Percentiles rank a stretch among this genome's conserved stretches.
Evolutionary conservation across 1,140 invertebrate species (phyloP).

Genomic region (Ceratina japonica): DNA sequence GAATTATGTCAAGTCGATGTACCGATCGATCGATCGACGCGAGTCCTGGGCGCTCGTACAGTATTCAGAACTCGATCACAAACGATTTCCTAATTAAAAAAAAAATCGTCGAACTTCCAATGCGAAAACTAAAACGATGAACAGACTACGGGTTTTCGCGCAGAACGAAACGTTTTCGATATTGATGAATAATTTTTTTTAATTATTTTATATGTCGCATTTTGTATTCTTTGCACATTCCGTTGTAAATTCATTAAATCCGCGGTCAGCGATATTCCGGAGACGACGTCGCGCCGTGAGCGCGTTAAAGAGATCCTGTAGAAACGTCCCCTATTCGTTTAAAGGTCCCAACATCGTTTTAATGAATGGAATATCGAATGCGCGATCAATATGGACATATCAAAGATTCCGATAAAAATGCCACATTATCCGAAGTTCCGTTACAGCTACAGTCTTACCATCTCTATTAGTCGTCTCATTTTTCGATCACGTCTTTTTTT

Average conservation of each 20-base stretch:
- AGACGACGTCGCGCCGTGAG: background rate
- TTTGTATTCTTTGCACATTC: too few relatives aligned
- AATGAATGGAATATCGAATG: conserved; percentile 26
- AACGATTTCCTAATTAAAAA: background rate
- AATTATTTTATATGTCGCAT: too few relatives aligned
- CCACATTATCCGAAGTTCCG: background rate
- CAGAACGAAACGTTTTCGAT: too few relatives aligned
- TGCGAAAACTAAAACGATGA: too few relatives aligned
- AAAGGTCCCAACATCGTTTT: conserved; percentile 29
- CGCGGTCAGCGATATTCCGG: too few relatives aligned
- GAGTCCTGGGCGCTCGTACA: conserved; percentile 34
- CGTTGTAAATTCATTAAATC: too few relatives aligned
- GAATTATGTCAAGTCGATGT: conserved; percentile 57
- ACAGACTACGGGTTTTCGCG: too few relatives aligned
- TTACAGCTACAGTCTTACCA: conserved; percentile 16
- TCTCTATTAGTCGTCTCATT: conserved; percentile 6
- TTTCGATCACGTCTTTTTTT: conserved; percentile 10
- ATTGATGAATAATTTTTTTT: too few relatives aligned
- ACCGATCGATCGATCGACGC: conserved; percentile 58
- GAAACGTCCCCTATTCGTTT: background rate
- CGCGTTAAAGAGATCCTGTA: too few relatives aligned
- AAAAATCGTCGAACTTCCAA: too few relatives aligned
- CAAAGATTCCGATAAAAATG: conserved; percentile 16
- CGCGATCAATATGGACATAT: conserved; percentile 34
- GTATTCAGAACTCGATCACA: conserved; percentile 37